phyloP scores from a whole-genome alignment of 1,140 invertebrate species.

The Pseudomyrmex sp. region DNA sequence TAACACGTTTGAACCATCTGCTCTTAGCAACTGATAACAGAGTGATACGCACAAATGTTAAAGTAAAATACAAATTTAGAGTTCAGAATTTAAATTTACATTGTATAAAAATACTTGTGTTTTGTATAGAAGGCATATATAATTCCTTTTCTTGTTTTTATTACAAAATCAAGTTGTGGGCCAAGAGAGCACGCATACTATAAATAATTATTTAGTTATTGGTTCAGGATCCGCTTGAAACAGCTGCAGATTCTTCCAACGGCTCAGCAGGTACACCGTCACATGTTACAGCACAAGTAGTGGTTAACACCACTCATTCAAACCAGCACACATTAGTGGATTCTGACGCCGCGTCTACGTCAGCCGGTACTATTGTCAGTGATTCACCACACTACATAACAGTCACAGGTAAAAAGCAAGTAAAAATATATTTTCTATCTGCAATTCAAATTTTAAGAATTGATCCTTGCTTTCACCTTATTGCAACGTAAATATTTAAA shows the following conservation, averaged over 20 bases:
- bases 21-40: slow-evolving; percentile 58
- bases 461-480: slow-evolving; percentile 37
- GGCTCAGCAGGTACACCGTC: slow-evolving; percentile 82
- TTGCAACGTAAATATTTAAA: slow-evolving; percentile 5
- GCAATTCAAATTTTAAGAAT: background rate
- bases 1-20: slow-evolving; percentile 68
- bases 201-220: slow-evolving; percentile 80
- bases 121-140: slow-evolving; percentile 17
- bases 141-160: slow-evolving; percentile 14
- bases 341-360: slow-evolving; percentile 82
- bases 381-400: slow-evolving; percentile 86
- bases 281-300: slow-evolving; percentile 85
- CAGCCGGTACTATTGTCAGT: slow-evolving; percentile 82
- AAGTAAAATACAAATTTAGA: slow-evolving; percentile 21
- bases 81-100: background rate
- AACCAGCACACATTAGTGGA: slow-evolving; percentile 83
- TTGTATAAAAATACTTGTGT: background rate
- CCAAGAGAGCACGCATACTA: slow-evolving; percentile 71
- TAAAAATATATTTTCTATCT: slow-evolving; percentile 1
- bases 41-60: slow-evolving; percentile 25
- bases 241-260: slow-evolving; percentile 84
- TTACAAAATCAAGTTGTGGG: slow-evolving; percentile 46
- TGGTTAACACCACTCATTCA: slow-evolving; percentile 84
- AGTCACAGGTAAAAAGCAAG: slow-evolving; percentile 82
- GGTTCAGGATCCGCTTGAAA: slow-evolving; percentile 83